These are phyloP conservation scores for Aphidius gifuensis DNA, from an alignment of 1,140 invertebrate species.

Conservation along the genomic window DNA sequence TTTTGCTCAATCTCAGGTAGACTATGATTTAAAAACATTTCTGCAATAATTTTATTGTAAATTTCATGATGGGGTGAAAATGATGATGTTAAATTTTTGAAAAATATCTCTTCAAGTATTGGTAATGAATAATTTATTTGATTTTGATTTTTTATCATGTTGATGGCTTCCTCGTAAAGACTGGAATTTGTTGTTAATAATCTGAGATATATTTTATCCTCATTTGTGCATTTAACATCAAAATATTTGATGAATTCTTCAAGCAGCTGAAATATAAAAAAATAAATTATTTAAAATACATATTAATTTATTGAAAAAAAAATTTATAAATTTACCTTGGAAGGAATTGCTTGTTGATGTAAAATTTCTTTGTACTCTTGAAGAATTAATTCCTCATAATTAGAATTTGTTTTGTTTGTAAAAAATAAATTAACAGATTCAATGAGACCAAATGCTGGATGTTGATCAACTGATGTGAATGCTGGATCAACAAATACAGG, in stretches of 20 bases:
- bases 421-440: conserved; percentile 21
- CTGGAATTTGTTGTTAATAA: conserved; percentile 35
- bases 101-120: conserved; percentile 48
- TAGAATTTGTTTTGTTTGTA: conserved; percentile 19
- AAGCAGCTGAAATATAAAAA: conserved; percentile 33
- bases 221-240: conserved; percentile 30
- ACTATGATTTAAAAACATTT: conserved; percentile 44
- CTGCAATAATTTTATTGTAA: conserved; percentile 45
- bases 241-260: conserved; percentile 36
- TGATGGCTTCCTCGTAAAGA: conserved; percentile 41
- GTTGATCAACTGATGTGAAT: conserved; percentile 33
- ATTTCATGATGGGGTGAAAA: conserved; percentile 45
- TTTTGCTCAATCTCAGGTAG: conserved; percentile 40
- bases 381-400: conserved; percentile 33
- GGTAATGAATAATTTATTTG: conserved; percentile 32
- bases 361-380: conserved; percentile 45
- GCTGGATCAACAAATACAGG: conserved; percentile 36
- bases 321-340: conserved; percentile 30
- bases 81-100: conserved; percentile 44
- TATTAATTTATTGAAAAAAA: conserved; percentile 1
- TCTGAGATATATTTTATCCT: conserved; percentile 43
- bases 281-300: conserved; percentile 14
- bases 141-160: conserved; percentile 34
- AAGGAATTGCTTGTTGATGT: conserved; percentile 28
- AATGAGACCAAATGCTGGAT: conserved; percentile 42